phyloP scores from a whole-genome alignment of 2,888 invertebrate species.

The Oegoconia quadripuncta region DNA sequence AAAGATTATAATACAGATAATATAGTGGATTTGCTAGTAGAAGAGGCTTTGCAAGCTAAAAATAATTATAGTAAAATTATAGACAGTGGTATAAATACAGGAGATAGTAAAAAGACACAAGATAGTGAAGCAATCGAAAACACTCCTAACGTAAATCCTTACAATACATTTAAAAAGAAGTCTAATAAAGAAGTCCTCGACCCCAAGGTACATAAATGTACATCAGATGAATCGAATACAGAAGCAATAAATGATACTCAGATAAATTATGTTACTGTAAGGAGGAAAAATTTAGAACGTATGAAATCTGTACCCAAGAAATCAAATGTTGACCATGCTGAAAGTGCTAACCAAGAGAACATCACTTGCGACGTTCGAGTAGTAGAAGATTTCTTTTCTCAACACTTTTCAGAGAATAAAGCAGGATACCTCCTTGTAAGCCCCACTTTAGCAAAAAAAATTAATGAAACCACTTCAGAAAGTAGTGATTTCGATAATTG shows the following conservation, averaged over 20 bases:
- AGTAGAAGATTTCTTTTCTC: constrained; percentile 50
- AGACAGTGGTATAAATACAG: constrained; percentile 36
- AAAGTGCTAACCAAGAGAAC: constrained; percentile 8
- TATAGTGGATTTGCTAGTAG: constrained; percentile 45
- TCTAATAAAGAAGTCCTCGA: too few species aligned
- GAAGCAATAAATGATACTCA: constrained; percentile 46
- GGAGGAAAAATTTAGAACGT: constrained; percentile 21
- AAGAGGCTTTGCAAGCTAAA: constrained; percentile 42
- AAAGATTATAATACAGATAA: constrained; percentile 38
- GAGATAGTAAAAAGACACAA: constrained; percentile 25
- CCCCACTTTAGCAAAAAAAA: constrained; percentile 50
- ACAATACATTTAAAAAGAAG: constrained; percentile 8
- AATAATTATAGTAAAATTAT: constrained; percentile 18
- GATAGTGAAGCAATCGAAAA: constrained; percentile 37
- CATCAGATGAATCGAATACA: constrained; percentile 52
- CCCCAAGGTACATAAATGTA: too few species aligned
- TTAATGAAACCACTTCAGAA: constrained; percentile 52
- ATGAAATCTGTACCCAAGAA: constrained; percentile 9
- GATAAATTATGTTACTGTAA: constrained; percentile 30
- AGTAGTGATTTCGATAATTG: constrained; percentile 37
- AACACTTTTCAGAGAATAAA: constrained; percentile 41
- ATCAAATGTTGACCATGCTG: constrained; percentile 7
- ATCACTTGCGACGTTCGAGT: constrained; percentile 29
- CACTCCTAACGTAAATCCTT: constrained; percentile 25
- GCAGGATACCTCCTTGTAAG: constrained; percentile 38